Conservation (phyloP, 2,797 vertebrate genomes). For the Danio kyathit region DNA sequence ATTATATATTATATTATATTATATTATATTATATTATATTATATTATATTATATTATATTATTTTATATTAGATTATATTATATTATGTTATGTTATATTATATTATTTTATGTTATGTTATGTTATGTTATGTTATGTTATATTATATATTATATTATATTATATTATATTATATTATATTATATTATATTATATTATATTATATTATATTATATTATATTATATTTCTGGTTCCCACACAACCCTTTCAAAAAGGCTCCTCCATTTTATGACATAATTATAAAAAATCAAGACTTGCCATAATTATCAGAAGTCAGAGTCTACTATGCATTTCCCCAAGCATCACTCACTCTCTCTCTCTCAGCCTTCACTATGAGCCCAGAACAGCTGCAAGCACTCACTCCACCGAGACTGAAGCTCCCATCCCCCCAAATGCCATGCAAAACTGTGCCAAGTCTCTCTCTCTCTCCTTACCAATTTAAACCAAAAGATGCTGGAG, state of each 20-base stretch:
- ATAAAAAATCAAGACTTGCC: background rate
- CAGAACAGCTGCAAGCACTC: slow-evolving; percentile 14
- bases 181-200: too few species aligned
- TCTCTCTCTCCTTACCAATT: background rate
- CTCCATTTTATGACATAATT: background rate
- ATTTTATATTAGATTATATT: too few species aligned
- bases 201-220: too few species aligned
- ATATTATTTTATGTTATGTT: too few species aligned
- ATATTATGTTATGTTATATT: too few species aligned
- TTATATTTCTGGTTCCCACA: background rate
- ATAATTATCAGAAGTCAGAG: background rate
- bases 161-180: too few species aligned
- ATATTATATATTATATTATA: too few species aligned
- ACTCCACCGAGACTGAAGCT: background rate
- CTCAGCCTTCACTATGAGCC: background rate
- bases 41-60: too few species aligned
- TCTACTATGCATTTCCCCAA: background rate
- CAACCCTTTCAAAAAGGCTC: background rate
- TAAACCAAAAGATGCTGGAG: background rate
- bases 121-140: too few species aligned
- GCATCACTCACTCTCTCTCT: background rate
- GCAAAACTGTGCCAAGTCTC: background rate
- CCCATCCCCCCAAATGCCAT: background rate
- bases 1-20: too few species aligned
- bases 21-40: too few species aligned